phyloP scores from a whole-genome alignment of 2,113 vertebrate species.

The Brachirus orientalis region DNA sequence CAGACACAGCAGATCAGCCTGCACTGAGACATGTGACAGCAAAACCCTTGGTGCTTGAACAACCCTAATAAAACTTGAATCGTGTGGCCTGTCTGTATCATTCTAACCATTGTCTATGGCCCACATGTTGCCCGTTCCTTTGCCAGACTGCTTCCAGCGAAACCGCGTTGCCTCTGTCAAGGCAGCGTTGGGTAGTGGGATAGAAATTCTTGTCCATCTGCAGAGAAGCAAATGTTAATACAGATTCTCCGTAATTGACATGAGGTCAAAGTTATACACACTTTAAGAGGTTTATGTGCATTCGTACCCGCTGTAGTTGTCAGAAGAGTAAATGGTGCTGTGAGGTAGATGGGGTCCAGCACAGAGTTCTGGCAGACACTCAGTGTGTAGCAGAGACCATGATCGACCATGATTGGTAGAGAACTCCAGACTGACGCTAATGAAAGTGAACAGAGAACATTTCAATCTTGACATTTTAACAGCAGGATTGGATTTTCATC shows the following conservation, averaged over 20 bases:
- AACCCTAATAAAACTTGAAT: not conserved
- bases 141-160: constrained; percentile 93
- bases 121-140: constrained; percentile 93
- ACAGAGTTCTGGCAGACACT: constrained; percentile 95
- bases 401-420: constrained; percentile 95
- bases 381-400: constrained; percentile 93
- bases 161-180: constrained; percentile 91
- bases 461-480: not conserved
- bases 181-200: constrained; percentile 93
- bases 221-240: constrained; percentile 21
- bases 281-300: not conserved
- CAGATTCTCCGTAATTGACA: not conserved
- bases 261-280: not conserved
- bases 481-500: not conserved
- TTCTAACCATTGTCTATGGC: constrained; percentile 94
- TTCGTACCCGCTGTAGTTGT: constrained; percentile 95
- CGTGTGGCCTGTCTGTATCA: not conserved
- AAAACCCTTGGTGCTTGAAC: not conserved
- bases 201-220: constrained; percentile 96
- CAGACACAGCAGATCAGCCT: too few relatives aligned
- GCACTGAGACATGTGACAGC: too few relatives aligned
- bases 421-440: constrained; percentile 92
- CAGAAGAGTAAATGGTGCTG: constrained; percentile 94
- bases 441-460: constrained; percentile 10
- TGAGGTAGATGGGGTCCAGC: constrained; percentile 93